Evolutionary conservation across 2,888 invertebrate species (phyloP), one percentile per base, ranked within the genome.

Genomic region (Syrphus vitripennis): DNA sequence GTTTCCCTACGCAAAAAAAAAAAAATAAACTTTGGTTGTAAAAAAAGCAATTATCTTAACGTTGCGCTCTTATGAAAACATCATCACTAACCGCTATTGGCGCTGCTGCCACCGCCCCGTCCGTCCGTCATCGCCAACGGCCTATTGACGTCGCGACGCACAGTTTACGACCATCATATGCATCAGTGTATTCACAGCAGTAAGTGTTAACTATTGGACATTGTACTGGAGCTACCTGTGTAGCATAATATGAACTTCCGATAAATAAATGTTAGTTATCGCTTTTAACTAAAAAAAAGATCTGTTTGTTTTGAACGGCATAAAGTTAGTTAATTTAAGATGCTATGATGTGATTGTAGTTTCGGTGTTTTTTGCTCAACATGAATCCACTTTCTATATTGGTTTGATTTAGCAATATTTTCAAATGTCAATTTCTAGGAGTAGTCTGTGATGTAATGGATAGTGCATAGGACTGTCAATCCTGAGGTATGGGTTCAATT

Each of bases 21-120:
- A n/a, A n/a, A 9, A 26, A 50, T 29, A 50, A 34, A 19, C 3
- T 2, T 21, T 14, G 19, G 12, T 48, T 48, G 48, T 48, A 31
- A 59, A 59, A 59, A 59, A 59, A 59, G 59, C 21, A 37, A 59
- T 59, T 59, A 59, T 37, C 59, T 59, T 14, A 14, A 1, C 14
- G 14, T 10, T 29, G 1, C 14, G 14, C 16, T 29, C 31, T 21
- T 59, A 34, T 31, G 21, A 59, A 34, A 37, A 59, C 31, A 59
- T 21, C 31, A 59, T 21, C 37, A 37, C 34, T 21, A 19, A 57
- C 9, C 48, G 12, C 14, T 48, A 24, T 48, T 24, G 14, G 24
- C 24, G 48, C 48, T 6, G 6, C 12, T 6, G 29, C 6, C 29
- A 6, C 29, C 29, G 29, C 29, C 3, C 6, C 29, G 29, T 29